phyloP scores from a whole-genome alignment of 2,888 invertebrate genomes.

The Oligia fasciuncula region DNA sequence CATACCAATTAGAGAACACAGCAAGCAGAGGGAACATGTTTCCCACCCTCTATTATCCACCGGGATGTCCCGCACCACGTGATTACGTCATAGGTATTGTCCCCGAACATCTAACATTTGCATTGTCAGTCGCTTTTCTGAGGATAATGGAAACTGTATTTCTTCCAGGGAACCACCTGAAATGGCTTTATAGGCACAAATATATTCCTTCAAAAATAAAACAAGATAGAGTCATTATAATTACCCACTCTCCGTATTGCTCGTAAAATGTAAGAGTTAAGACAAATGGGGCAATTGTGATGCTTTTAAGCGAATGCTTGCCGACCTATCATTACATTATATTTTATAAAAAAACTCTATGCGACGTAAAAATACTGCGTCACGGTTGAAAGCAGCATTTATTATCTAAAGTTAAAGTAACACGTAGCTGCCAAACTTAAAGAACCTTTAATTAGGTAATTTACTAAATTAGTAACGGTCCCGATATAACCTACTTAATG shows the following conservation, averaged over 20 bases:
- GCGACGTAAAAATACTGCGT: background rate
- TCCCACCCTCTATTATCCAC: background rate
- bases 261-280: slow-evolving; percentile 44
- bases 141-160: background rate
- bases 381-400: background rate
- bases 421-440: background rate
- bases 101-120: background rate
- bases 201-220: slow-evolving; percentile 38
- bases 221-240: slow-evolving; percentile 48
- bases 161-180: slow-evolving; percentile 4
- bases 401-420: background rate
- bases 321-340: slow-evolving; percentile 21
- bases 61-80: no score
- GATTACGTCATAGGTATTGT: no score
- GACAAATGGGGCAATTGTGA: slow-evolving; percentile 46
- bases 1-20: slow-evolving; percentile 7
- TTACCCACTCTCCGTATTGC: slow-evolving; percentile 37
- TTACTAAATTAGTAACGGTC: background rate
- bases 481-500: background rate
- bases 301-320: slow-evolving; percentile 39
- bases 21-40: background rate
- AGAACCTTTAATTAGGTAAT: background rate
- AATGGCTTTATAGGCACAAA: slow-evolving; percentile 26
- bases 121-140: slow-evolving; percentile 1
- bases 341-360: slow-evolving; percentile 13